Evolutionary conservation across 1,140 invertebrate species (phyloP).

Genomic region (Nylanderia fulva): DNA sequence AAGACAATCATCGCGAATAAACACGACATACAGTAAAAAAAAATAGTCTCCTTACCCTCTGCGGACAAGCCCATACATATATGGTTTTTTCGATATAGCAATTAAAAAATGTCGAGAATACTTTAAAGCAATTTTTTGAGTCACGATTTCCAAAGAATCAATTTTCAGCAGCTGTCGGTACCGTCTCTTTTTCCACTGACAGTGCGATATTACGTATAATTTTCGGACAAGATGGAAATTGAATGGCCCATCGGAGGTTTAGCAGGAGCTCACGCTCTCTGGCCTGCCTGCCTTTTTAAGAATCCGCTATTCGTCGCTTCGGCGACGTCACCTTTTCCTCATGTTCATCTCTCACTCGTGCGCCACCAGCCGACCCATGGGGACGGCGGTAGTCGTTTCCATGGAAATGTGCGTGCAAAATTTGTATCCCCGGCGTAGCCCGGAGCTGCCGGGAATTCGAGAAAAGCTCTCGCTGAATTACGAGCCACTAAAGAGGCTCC

Average conservation of each 20-base stretch:
- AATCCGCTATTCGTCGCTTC: not conserved
- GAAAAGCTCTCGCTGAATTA: conserved; percentile 76
- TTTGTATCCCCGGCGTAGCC: conserved; percentile 63
- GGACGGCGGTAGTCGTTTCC: conserved; percentile 43
- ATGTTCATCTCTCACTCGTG: not conserved
- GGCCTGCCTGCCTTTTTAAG: not conserved
- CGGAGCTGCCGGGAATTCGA: conserved; percentile 60
- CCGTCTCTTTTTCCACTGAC: not conserved
- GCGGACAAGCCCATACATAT: not conserved
- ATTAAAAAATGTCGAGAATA: not conserved
- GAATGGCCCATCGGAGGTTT: not conserved
- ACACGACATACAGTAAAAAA: not conserved
- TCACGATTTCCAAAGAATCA: not conserved
- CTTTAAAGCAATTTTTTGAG: not conserved
- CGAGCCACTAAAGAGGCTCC: conserved; percentile 76
- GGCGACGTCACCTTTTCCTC: not conserved
- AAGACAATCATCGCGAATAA: not conserved
- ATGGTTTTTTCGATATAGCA: not conserved
- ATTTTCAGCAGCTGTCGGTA: not conserved
- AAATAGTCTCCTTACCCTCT: not conserved
- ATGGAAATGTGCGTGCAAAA: conserved; percentile 73
- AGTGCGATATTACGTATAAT: not conserved
- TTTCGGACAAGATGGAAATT: conserved; percentile 6
- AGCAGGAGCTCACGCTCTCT: not conserved
- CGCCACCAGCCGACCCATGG: not conserved